These are phyloP conservation scores for Chaenocephalus aceratus DNA, from an alignment of 2,113 vertebrate genomes.

Conservation along the genomic window DNA sequence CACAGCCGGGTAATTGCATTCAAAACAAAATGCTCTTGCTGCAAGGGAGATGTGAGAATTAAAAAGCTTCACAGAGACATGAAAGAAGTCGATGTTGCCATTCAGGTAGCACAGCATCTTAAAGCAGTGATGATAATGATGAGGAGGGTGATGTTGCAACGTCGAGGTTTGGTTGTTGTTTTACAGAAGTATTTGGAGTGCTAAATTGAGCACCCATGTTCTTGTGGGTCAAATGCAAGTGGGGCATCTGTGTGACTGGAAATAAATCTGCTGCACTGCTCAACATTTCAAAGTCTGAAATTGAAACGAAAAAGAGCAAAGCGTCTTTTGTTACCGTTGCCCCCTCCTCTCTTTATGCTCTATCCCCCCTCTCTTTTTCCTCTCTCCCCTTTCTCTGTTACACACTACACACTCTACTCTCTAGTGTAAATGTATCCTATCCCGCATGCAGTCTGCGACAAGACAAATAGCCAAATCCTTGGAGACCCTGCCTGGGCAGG, in stretches of 20 bases:
- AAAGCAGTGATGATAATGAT: neutral
- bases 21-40: conserved; percentile 52
- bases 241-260: conserved; percentile 16
- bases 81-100: neutral
- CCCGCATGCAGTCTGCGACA: conserved; percentile 72
- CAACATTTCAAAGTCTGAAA: conserved; percentile 54
- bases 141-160: conserved; percentile 20
- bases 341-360: neutral
- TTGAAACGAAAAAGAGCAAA: conserved; percentile 43
- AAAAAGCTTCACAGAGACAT: conserved; percentile 4
- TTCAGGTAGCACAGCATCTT: conserved; percentile 7
- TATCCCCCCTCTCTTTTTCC: neutral
- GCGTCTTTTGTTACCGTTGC: conserved; percentile 52
- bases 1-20: conserved; percentile 61
- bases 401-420: neutral
- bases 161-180: neutral
- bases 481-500: conserved; percentile 56
- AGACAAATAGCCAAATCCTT: conserved; percentile 71
- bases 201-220: conserved; percentile 23
- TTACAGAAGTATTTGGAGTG: conserved; percentile 9
- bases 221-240: conserved; percentile 46
- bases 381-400: neutral
- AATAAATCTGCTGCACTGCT: conserved; percentile 54
- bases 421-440: conserved; percentile 60
- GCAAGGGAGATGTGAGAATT: conserved; percentile 41